phyloP scores from a whole-genome alignment of 2,888 invertebrate species.

The Eristalis tenax region DNA sequence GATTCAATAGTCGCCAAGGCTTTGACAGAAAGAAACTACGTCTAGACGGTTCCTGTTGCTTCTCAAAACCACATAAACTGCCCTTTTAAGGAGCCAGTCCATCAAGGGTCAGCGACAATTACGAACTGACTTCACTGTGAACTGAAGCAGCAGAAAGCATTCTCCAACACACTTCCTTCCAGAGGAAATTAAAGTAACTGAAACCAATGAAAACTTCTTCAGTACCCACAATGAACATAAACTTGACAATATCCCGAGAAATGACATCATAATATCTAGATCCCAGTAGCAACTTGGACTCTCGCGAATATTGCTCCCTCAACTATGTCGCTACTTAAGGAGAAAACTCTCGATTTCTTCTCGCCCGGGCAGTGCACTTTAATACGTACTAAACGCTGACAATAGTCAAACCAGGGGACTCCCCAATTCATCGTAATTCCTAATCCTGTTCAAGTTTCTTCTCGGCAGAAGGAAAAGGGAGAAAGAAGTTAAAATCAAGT shows the following conservation, averaged over 20 bases:
- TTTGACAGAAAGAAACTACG: no score
- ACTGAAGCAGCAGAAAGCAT: no score
- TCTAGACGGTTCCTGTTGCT: no score
- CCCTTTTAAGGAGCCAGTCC: neutral
- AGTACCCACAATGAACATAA: slow-evolving; percentile 7
- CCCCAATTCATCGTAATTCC: neutral
- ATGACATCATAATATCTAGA: slow-evolving; percentile 51
- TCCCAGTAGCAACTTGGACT: slow-evolving; percentile 25
- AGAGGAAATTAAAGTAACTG: neutral
- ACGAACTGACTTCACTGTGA: neutral
- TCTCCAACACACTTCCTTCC: neutral
- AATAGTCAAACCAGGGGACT: slow-evolving; percentile 21
- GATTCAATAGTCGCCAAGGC: no score
- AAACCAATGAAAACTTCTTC: slow-evolving; percentile 38
- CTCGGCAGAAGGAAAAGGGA: neutral
- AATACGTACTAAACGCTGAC: slow-evolving; percentile 41
- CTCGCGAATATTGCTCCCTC: slow-evolving; percentile 12
- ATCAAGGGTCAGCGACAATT: neutral
- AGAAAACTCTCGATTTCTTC: slow-evolving; percentile 20
- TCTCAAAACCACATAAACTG: no score
- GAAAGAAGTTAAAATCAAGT: slow-evolving; percentile 55
- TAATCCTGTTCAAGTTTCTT: slow-evolving; percentile 5
- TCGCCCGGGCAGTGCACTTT: slow-evolving; percentile 31
- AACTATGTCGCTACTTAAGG: slow-evolving; percentile 35
- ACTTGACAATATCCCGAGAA: neutral